Evolutionary conservation across 2,888 invertebrate genomes (phyloP), one percentile per base, ranked within the genome.

Genomic region (Nezara viridula): DNA sequence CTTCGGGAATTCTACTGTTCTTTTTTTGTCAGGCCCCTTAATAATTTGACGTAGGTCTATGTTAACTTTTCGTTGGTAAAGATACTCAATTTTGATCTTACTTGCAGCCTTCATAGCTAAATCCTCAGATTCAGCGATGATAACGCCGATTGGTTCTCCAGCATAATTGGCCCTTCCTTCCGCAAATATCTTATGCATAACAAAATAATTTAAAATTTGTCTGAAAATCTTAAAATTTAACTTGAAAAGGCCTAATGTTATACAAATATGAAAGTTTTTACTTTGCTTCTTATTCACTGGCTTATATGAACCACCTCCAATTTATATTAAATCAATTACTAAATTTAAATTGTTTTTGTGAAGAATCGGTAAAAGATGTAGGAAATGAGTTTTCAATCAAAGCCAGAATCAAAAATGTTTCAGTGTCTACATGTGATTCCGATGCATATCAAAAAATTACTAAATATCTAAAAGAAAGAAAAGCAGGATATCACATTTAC

Each of bases 141-240:
- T 93, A 2, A 97, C 92, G 0, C 96, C 98, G 12, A 97, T 92
- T 0, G 97, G 95, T 92, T 98, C 97, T 0, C 96, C 95, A 90
- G 95, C 95, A 92, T 94, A 96, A 19, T 93, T 92, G 0, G 96
- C 94, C 49, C 93, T 92, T 49, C 52, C 90, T 86, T 90, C 88
- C 9, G 85, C 73, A 60, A 90, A 90, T 19, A 91, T 32, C 91
- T 91, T 32, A 52, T 52, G 21, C 21, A 52, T 52, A 52, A 52
- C 7, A 24, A 52, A 52, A 52, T 6, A 32, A 0, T 10, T 40
- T 40, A 77, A 77, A 77, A 52, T 52, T 5, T 52, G 52, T 52
- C 52, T 6, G 24, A 52, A 49, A 14, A 49, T 44, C 44, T 50
- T 19, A 21, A 21, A 21, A 52, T 52, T 52, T 24, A 5, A 52